Conservation (phyloP, 2,797 vertebrate species). For the Brotula barbata region DNA sequence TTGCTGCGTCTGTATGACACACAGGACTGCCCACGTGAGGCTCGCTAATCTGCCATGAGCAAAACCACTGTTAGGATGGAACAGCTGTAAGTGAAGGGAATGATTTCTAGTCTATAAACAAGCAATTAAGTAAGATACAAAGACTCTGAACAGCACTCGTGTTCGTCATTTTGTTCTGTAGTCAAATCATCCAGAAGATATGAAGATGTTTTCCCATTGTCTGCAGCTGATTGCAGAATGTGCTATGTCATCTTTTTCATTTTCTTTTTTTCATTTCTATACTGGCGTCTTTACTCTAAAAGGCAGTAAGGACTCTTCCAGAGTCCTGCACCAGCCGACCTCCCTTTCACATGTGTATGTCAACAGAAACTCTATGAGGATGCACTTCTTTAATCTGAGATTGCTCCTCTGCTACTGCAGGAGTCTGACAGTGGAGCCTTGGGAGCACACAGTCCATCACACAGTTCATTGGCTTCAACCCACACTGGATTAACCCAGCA, state of each 20-base stretch:
- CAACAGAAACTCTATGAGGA: conserved; percentile 22
- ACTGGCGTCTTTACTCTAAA: too few relatives aligned
- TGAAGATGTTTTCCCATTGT: conserved; percentile 19
- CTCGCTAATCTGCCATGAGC: too few relatives aligned
- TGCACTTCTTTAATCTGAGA: conserved; percentile 19
- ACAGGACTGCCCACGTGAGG: too few relatives aligned
- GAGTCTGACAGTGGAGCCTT: conserved; percentile 31
- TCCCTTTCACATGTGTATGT: not conserved
- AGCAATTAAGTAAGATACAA: too few relatives aligned
- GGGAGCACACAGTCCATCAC: conserved; percentile 51
- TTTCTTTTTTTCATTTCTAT: conserved; percentile 12
- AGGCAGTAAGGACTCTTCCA: too few relatives aligned
- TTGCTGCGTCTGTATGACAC: too few relatives aligned
- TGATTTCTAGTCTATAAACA: too few relatives aligned
- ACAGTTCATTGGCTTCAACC: conserved; percentile 46
- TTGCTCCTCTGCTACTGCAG: conserved; percentile 30
- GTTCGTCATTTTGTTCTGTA: conserved; percentile 8
- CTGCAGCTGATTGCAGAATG: not conserved
- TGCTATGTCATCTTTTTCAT: not conserved
- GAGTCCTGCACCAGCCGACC: not conserved
- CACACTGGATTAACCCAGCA: conserved; percentile 53
- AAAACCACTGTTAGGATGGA: too few relatives aligned
- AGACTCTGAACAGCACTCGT: conserved; percentile 28
- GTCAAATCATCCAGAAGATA: conserved; percentile 21
- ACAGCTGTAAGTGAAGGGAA: too few relatives aligned